These are phyloP conservation scores for Plemyria rubiginata DNA, from an alignment of 2,888 invertebrate genomes.

Conservation along the genomic window DNA sequence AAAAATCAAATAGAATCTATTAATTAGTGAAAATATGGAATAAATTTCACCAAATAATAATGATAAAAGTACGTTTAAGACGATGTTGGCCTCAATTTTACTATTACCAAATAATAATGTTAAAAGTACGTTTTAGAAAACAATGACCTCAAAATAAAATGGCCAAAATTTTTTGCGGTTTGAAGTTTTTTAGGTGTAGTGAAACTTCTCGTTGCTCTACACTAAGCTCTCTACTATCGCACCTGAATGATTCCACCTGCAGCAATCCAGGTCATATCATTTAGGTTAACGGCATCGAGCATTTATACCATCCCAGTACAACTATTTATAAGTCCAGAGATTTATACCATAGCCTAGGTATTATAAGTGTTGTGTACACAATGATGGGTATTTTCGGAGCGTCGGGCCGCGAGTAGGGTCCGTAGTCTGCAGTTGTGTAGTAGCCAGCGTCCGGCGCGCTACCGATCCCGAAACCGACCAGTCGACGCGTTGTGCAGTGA, in stretches of 20 bases:
- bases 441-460: conserved; percentile 59
- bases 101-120: no score
- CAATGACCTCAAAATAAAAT: not conserved
- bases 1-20: no score
- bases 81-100: no score
- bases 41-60: no score
- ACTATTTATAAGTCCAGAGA: conserved; percentile 71
- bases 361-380: conserved; percentile 82
- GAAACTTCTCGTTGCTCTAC: not conserved
- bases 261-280: conserved; percentile 39
- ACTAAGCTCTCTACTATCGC: no score
- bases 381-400: conserved; percentile 78
- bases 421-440: conserved; percentile 58
- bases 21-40: no score
- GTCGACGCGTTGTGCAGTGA: conserved; percentile 40
- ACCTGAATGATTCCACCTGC: conserved; percentile 22
- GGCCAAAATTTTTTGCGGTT: not conserved
- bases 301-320: conserved; percentile 51
- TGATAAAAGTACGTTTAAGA: no score
- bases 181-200: not conserved
- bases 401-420: conserved; percentile 60
- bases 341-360: conserved; percentile 74
- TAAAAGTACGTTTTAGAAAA: not conserved
- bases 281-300: conserved; percentile 53
- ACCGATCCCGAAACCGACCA: conserved; percentile 42